phyloP scores from a whole-genome alignment of 2,797 vertebrate species.

The Silurus lanzhouensis region DNA sequence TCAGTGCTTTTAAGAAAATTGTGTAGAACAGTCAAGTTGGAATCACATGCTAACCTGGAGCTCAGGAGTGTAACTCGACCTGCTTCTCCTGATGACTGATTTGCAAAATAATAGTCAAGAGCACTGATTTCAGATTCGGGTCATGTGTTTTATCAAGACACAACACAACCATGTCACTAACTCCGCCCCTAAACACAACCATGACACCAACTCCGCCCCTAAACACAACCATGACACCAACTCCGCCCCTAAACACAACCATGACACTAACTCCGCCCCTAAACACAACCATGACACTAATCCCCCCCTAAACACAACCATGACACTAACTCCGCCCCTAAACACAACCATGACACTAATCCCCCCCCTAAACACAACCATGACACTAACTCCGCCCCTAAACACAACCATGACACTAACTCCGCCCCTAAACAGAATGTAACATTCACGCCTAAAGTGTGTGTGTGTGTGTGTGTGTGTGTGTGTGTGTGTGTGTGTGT shows the following conservation, averaged over 20 bases:
- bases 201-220: too few species aligned
- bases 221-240: background rate
- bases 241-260: background rate
- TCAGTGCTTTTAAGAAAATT: background rate
- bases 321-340: too few species aligned
- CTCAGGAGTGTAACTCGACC: background rate
- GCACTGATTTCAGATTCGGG: background rate
- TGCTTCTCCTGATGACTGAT: background rate
- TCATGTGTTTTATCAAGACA: background rate
- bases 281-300: background rate
- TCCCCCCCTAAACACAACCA: background rate
- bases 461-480: constrained; percentile 5
- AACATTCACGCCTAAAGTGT: background rate
- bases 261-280: background rate
- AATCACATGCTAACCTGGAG: background rate
- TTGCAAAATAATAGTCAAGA: background rate
- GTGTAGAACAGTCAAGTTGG: background rate
- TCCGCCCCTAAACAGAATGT: background rate
- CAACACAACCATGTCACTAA: background rate
- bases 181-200: too few species aligned
- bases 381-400: background rate
- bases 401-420: background rate
- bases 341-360: too few species aligned
- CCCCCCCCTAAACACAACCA: too few species aligned
- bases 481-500: background rate